These are phyloP conservation scores for Cephus spinipes DNA, from an alignment of 2,888 invertebrate species.

Conservation along the genomic window DNA sequence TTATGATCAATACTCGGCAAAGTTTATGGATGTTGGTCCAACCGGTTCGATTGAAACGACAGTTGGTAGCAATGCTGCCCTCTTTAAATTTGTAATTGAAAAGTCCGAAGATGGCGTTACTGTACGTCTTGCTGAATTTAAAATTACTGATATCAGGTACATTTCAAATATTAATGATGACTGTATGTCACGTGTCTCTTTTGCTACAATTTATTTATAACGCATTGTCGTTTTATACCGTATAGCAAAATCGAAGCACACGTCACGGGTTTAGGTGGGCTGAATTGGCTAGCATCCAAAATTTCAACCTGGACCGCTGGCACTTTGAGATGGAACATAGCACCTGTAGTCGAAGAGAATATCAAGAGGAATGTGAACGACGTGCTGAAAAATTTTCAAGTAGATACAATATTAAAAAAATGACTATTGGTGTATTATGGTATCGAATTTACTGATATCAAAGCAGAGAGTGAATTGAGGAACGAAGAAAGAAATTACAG, in stretches of 20 bases:
- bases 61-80: conserved; percentile 17
- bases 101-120: conserved; percentile 6
- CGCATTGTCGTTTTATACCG: background rate
- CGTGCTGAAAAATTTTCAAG: conserved; percentile 14
- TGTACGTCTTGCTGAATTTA: conserved; percentile 18
- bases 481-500: background rate
- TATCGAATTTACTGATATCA: background rate
- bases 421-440: conserved; percentile 10
- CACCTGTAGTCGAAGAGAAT: conserved; percentile 16
- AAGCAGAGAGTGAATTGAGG: background rate
- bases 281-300: conserved; percentile 21
- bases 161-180: background rate
- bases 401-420: conserved; percentile 2
- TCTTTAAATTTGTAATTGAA: conserved; percentile 17
- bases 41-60: conserved; percentile 16
- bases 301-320: conserved; percentile 21
- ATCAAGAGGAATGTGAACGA: conserved; percentile 19
- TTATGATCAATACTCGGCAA: conserved; percentile 17
- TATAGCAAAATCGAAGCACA: conserved; percentile 18
- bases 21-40: conserved; percentile 18
- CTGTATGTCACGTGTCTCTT: background rate
- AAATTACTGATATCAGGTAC: conserved; percentile 21
- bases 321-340: conserved; percentile 15
- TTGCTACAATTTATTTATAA: background rate
- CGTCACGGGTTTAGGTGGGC: conserved; percentile 18